These are phyloP conservation scores for Microcebus murinus DNA, from an alignment of 2,113 vertebrate species.

Conservation along the genomic window DNA sequence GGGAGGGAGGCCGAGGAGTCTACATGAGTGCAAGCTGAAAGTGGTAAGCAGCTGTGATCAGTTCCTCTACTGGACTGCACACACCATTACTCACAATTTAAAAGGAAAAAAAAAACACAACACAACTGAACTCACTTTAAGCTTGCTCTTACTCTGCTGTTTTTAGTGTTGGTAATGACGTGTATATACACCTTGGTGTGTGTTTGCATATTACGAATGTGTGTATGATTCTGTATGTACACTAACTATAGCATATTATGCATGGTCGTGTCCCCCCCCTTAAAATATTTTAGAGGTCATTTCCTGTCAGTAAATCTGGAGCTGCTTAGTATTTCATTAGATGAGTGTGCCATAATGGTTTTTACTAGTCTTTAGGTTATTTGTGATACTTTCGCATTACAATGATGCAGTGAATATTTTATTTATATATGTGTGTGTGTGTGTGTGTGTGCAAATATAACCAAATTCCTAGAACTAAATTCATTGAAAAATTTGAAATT, in stretches of 20 bases:
- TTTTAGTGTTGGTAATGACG: not conserved
- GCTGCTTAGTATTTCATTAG: not conserved
- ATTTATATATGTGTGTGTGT: not conserved
- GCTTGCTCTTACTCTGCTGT: not conserved
- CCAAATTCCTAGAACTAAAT: slow-evolving; percentile 21
- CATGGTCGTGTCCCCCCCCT: not conserved
- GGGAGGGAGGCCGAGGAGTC: not conserved
- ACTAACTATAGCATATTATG: not conserved
- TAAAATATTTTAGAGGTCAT: not conserved
- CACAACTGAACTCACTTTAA: not conserved
- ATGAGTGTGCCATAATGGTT: not conserved
- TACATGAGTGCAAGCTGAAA: not conserved
- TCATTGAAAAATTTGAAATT: slow-evolving; percentile 9
- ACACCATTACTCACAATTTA: not conserved
- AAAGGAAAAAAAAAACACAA: no score
- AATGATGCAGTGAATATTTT: not conserved
- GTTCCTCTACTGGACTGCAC: not conserved
- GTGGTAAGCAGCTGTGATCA: not conserved
- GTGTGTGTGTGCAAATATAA: not conserved
- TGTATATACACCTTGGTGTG: not conserved
- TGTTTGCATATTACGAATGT: not conserved
- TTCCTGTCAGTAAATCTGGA: not conserved
- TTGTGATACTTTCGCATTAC: not conserved
- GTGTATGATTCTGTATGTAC: not conserved
- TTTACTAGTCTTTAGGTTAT: not conserved